A percentile compares a stretch with the other conserved stretches of the same genome.
Conservation (phyloP, 2,797 vertebrate genomes). For the Thunnus albacares region DNA sequence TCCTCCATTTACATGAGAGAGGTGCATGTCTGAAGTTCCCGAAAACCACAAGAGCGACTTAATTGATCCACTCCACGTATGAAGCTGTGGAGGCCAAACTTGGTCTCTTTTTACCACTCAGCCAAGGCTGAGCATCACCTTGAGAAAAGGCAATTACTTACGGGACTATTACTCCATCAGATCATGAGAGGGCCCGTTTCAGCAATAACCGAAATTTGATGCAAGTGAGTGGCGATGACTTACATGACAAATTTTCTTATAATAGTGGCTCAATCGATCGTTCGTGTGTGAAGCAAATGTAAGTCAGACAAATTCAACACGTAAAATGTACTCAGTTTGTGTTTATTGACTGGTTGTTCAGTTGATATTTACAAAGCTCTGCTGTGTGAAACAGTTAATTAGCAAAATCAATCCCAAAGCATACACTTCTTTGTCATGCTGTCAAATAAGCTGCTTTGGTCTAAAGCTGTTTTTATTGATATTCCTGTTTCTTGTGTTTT, state of each 20-base stretch:
- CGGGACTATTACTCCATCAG: constrained; percentile 14
- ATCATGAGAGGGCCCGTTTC: constrained; percentile 15
- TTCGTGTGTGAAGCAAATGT: constrained; percentile 2
- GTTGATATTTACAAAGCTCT: constrained; percentile 73
- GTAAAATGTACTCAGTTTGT: constrained; percentile 37
- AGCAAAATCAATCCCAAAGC: constrained; percentile 68
- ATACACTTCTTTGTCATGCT: constrained; percentile 73
- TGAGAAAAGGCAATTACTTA: constrained; percentile 34
- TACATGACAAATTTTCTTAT: constrained; percentile 43
- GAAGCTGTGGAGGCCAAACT: background rate
- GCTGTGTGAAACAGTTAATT: constrained; percentile 76
- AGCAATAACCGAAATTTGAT: constrained; percentile 24
- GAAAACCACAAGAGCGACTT: background rate
- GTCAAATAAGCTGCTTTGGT: constrained; percentile 70
- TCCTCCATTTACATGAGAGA: no score
- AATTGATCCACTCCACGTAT: no score
- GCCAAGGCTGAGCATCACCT: constrained; percentile 6
- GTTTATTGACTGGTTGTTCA: constrained; percentile 63
- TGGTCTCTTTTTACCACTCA: background rate
- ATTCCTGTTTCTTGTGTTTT: constrained; percentile 39
- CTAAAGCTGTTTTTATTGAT: constrained; percentile 67
- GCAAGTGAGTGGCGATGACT: constrained; percentile 22
- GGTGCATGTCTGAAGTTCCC: background rate
- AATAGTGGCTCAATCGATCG: constrained; percentile 42
- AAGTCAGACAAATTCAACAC: constrained; percentile 50